phyloP scores from a whole-genome alignment of 2,888 invertebrate genomes.

The Falcaria lacertinaria region DNA sequence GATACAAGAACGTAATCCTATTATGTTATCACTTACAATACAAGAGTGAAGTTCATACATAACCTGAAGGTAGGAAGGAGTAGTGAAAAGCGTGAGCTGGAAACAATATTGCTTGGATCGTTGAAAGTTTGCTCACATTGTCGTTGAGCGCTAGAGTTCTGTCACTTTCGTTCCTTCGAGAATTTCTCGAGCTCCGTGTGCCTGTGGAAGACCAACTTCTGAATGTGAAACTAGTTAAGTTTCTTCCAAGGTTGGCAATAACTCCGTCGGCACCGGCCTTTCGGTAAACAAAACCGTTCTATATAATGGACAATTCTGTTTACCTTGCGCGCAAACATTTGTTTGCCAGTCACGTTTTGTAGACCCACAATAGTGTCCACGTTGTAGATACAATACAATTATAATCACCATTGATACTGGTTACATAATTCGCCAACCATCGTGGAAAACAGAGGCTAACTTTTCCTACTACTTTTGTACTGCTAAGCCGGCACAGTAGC shows the following conservation, averaged over 20 bases:
- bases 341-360: conserved; percentile 35
- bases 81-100: conserved; percentile 34
- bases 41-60: no score
- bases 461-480: no score
- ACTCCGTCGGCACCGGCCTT: conserved; percentile 25
- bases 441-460: no score
- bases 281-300: conserved; percentile 45
- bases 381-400: conserved; percentile 10
- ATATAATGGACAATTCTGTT: conserved; percentile 41
- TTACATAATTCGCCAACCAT: no score
- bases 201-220: conserved; percentile 43
- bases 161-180: conserved; percentile 47
- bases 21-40: no score
- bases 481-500: no score
- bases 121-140: conserved; percentile 52
- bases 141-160: conserved; percentile 55
- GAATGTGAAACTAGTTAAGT: conserved; percentile 53
- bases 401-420: no score
- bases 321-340: conserved; percentile 21
- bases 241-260: conserved; percentile 49
- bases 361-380: conserved; percentile 17
- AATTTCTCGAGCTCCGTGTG: conserved; percentile 34
- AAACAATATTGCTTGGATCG: conserved; percentile 54
- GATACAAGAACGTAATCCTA: no score
- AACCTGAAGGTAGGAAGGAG: conserved; percentile 28